Conservation (phyloP, 30 jellyfish, hydroid and myxozoan genomes). For the Nemopilema nomurai region DNA sequence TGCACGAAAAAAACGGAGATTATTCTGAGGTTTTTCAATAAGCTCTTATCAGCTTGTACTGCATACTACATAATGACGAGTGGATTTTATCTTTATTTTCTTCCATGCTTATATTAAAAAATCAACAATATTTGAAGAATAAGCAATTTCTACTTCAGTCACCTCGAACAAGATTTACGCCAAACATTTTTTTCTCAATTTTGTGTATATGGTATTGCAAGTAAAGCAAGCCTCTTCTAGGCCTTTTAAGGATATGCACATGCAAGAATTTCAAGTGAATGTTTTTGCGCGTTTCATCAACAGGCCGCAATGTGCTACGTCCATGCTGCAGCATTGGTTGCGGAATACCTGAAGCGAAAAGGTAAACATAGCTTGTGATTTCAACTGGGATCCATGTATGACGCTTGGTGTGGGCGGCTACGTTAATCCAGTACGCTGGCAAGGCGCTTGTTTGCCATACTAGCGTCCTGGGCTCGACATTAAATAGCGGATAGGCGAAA, state of each 20-base stretch:
- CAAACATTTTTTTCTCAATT: no score
- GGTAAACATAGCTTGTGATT: constrained; percentile 23
- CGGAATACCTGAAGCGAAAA: constrained; percentile 82
- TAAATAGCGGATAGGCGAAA: no score
- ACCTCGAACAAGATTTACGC: no score
- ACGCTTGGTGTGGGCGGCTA: no score
- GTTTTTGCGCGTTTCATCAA: background rate
- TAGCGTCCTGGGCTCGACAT: no score
- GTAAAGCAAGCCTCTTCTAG: background rate
- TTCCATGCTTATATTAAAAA: no score
- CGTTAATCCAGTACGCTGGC: no score
- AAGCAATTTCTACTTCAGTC: no score
- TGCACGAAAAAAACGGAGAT: constrained; percentile 92
- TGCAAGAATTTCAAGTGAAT: background rate
- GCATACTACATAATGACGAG: background rate
- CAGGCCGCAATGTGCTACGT: constrained; percentile 99
- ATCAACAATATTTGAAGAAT: no score
- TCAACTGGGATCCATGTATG: background rate
- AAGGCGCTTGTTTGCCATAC: no score
- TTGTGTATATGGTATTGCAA: no score
- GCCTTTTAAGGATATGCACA: no score
- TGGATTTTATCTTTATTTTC: background rate
- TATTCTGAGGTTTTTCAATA: constrained; percentile 90
- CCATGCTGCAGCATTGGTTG: constrained; percentile 98
- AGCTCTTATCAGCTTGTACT: background rate